Evolutionary conservation across 2,797 vertebrate species (phyloP).

Genomic region (Brachyrhaphis roseni): DNA sequence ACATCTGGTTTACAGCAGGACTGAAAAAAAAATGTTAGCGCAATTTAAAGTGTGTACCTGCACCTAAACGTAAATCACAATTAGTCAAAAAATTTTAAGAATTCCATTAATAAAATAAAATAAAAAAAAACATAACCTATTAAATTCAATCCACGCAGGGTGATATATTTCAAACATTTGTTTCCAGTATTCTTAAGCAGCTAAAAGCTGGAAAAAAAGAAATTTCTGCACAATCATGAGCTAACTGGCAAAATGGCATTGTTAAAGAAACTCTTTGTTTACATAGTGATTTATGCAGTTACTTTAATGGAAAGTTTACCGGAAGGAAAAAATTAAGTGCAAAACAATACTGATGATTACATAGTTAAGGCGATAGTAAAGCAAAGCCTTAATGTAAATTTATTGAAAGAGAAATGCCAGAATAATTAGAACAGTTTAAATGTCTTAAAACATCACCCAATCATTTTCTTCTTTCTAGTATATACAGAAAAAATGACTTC

Average conservation of each 20-base stretch:
- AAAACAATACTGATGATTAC: neutral
- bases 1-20: slow-evolving; percentile 42
- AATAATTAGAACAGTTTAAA: neutral
- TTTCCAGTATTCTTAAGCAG: neutral
- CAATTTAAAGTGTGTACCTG: slow-evolving; percentile 24
- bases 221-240: neutral
- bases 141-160: too few relatives aligned
- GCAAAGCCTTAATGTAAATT: neutral
- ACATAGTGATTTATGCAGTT: neutral
- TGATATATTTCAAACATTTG: neutral
- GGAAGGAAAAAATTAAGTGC: neutral
- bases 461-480: slow-evolving; percentile 14
- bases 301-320: neutral
- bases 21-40: slow-evolving; percentile 35
- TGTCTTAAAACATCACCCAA: neutral
- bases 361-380: neutral
- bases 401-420: neutral
- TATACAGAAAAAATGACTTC: slow-evolving; percentile 13
- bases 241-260: neutral
- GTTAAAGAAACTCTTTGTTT: neutral
- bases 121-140: too few relatives aligned
- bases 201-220: neutral
- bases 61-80: neutral
- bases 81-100: too few relatives aligned
- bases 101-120: too few relatives aligned